Percentiles rank a stretch among this genome's conserved stretches.
phyloP scores from a whole-genome alignment of 2,888 invertebrate species.

The Cephus runcator region DNA sequence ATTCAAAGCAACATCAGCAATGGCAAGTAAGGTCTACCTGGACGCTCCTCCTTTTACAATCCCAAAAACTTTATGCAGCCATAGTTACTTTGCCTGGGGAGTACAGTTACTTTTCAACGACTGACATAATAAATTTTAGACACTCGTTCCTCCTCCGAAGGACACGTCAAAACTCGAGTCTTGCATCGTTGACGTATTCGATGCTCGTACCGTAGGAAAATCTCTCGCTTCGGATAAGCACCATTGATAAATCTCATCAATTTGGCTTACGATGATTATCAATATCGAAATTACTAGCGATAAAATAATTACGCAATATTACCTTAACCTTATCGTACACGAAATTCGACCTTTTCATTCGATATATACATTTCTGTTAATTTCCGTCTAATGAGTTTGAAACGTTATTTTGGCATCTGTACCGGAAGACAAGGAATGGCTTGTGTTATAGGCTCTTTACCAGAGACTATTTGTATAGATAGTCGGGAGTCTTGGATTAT shows the following conservation, averaged over 20 bases:
- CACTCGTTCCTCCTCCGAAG: not conserved
- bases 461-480: not conserved
- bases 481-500: not conserved
- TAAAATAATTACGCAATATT: not conserved
- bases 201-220: not conserved
- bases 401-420: not conserved
- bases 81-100: not conserved
- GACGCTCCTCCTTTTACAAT: not conserved
- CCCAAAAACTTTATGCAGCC: not conserved
- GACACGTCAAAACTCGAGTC: not conserved
- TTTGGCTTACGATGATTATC: not conserved
- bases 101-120: not conserved
- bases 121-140: not conserved
- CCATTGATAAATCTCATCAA: not conserved
- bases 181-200: not conserved
- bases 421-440: not conserved
- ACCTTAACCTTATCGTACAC: not conserved
- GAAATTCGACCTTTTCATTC: not conserved
- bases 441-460: not conserved
- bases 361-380: not conserved
- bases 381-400: not conserved
- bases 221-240: not conserved
- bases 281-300: not conserved
- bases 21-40: not conserved
- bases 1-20: not conserved